These are phyloP conservation scores for Actenoides hombroni DNA, from an alignment of 2,113 vertebrate genomes.

Conservation along the genomic window DNA sequence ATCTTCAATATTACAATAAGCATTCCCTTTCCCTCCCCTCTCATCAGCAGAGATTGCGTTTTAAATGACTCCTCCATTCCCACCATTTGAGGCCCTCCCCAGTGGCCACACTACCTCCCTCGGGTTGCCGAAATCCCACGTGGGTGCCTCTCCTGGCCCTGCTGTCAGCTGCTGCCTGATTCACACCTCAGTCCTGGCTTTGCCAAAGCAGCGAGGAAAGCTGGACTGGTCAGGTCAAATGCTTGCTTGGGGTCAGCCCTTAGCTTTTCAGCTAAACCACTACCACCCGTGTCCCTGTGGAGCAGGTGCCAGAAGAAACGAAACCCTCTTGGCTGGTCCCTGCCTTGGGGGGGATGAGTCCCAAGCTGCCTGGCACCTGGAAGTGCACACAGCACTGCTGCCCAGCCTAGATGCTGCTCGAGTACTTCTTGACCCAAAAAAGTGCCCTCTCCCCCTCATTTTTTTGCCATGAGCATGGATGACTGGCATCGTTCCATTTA, in stretches of 20 bases:
- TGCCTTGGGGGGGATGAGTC: not conserved
- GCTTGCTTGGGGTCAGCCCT: not conserved
- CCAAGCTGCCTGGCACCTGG: not conserved
- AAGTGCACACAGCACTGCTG: not conserved
- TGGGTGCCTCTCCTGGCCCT: not conserved
- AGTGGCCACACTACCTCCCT: not conserved
- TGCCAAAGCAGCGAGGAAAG: not conserved
- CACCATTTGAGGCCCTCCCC: not conserved
- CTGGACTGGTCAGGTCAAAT: accelerated
- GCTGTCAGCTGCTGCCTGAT: not conserved
- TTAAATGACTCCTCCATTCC: not conserved
- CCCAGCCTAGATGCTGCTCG: not conserved
- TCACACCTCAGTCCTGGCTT: not conserved
- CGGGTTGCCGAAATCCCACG: accelerated
- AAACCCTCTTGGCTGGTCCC: not conserved
- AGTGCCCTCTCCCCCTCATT: not conserved
- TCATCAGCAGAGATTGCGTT: not conserved
- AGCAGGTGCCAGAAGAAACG: accelerated
- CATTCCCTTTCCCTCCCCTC: not conserved
- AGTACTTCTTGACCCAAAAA: not conserved
- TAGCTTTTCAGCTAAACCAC: not conserved
- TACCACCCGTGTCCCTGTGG: accelerated
- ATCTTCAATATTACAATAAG: not conserved
- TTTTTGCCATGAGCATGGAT: not conserved
- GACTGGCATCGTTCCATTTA: not conserved